Conservation (phyloP, 2,113 vertebrate species). For the Jaculus jaculus region DNA sequence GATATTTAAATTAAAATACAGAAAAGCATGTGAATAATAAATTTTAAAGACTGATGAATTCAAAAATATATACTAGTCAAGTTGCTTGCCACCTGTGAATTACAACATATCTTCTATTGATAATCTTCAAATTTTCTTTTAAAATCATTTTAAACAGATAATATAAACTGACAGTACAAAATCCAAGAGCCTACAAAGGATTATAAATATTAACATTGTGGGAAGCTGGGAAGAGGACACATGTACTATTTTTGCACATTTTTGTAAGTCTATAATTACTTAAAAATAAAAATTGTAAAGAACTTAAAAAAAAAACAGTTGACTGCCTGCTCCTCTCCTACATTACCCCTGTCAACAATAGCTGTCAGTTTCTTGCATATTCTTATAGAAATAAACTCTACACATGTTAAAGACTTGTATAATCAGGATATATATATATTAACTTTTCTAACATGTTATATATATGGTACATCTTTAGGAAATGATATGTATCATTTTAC, state of each 20-base stretch:
- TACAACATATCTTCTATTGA: not conserved
- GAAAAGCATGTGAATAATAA: not conserved
- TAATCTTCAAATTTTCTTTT: not conserved
- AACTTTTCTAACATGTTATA: not conserved
- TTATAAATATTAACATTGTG: slow-evolving; percentile 10
- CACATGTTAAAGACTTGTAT: not conserved
- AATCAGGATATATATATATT: not conserved
- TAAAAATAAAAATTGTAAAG: not conserved
- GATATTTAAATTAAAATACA: not conserved
- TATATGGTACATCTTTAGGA: not conserved
- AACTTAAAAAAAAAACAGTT: not conserved
- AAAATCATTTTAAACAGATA: slow-evolving; percentile 19
- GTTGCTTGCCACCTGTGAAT: slow-evolving; percentile 4
- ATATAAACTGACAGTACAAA: slow-evolving; percentile 10
- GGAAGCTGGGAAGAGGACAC: not conserved
- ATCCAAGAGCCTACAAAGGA: not conserved
- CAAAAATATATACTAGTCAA: not conserved
- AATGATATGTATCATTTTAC: no score
- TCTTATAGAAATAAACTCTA: no score
- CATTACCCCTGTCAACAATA: not conserved
- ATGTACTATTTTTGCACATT: slow-evolving; percentile 11
- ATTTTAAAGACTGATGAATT: slow-evolving; percentile 18
- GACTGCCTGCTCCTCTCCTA: not conserved
- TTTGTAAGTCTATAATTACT: not conserved
- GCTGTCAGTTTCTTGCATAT: no score